Percentiles rank a stretch among this genome's conserved stretches.
phyloP scores from a whole-genome alignment of 2,888 invertebrate species.

The Tenthredo scrophulariae region DNA sequence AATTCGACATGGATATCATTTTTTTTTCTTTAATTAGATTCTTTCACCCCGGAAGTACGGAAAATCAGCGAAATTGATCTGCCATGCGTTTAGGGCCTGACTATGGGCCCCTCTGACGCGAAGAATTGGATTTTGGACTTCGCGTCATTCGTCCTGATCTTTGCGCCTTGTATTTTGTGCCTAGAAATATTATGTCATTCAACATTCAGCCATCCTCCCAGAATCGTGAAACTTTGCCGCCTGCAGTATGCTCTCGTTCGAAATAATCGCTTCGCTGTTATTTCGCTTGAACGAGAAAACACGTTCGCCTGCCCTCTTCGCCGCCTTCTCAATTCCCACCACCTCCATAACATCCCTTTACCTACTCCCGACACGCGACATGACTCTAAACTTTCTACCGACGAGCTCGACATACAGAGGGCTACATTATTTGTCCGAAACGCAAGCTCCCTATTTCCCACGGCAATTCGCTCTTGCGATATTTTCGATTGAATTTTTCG shows the following conservation, averaged over 20 bases:
- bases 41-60: background rate
- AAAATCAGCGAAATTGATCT: background rate
- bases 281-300: slow-evolving; percentile 47
- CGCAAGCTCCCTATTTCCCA: background rate
- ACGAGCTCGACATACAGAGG: slow-evolving; percentile 47
- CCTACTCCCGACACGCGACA: slow-evolving; percentile 46
- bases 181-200: background rate
- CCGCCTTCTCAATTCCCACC: slow-evolving; percentile 18
- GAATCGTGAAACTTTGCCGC: slow-evolving; percentile 38
- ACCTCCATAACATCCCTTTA: slow-evolving; percentile 23
- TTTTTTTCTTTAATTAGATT: background rate
- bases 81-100: background rate
- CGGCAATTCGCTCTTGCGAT: slow-evolving; percentile 14
- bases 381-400: slow-evolving; percentile 39
- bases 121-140: background rate
- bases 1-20: background rate
- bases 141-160: background rate
- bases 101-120: no score
- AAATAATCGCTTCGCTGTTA: slow-evolving; percentile 44
- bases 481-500: slow-evolving; percentile 41
- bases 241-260: slow-evolving; percentile 45
- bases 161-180: background rate
- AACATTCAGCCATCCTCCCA: background rate
- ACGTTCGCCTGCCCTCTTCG: slow-evolving; percentile 42
- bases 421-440: slow-evolving; percentile 47